phyloP scores from a whole-genome alignment of 2,113 vertebrate genomes.

The Butastur rufipennis region DNA sequence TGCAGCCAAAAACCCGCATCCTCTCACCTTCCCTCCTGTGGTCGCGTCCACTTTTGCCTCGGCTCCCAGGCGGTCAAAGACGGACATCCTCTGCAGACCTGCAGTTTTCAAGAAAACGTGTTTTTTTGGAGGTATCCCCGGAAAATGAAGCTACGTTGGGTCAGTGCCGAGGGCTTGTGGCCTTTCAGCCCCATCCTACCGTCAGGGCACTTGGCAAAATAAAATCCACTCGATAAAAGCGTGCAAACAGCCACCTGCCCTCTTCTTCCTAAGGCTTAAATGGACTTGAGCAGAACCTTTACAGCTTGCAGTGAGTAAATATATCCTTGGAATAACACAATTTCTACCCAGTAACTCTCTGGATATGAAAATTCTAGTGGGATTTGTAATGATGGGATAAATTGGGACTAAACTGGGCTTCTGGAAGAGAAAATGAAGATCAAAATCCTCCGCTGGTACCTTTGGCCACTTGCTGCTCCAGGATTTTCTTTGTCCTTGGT shows the following conservation, averaged over 20 bases:
- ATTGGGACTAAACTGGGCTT: no score
- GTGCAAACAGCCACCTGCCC: accelerated
- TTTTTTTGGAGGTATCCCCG: accelerated
- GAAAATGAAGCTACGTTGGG: background rate
- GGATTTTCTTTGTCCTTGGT: slow-evolving; percentile 85
- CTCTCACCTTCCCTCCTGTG: slow-evolving; percentile 77
- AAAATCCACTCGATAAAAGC: background rate
- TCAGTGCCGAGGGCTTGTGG: accelerated
- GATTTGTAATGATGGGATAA: background rate
- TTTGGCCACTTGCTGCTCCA: slow-evolving; percentile 90
- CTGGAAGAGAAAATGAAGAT: background rate
- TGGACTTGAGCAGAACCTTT: accelerated
- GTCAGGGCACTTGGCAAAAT: background rate
- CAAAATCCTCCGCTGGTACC: slow-evolving; percentile 52
- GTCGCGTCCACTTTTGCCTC: slow-evolving; percentile 81
- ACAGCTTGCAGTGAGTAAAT: accelerated
- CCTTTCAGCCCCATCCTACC: background rate
- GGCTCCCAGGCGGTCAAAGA: slow-evolving; percentile 90
- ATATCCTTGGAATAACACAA: background rate
- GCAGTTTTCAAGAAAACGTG: background rate
- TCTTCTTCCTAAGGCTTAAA: background rate
- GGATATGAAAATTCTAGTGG: background rate
- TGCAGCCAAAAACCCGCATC: accelerated
- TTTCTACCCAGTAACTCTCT: background rate
- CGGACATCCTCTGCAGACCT: slow-evolving; percentile 84